Conservation (phyloP, 1,140 invertebrate genomes). For the Zelostemma sp. region DNA sequence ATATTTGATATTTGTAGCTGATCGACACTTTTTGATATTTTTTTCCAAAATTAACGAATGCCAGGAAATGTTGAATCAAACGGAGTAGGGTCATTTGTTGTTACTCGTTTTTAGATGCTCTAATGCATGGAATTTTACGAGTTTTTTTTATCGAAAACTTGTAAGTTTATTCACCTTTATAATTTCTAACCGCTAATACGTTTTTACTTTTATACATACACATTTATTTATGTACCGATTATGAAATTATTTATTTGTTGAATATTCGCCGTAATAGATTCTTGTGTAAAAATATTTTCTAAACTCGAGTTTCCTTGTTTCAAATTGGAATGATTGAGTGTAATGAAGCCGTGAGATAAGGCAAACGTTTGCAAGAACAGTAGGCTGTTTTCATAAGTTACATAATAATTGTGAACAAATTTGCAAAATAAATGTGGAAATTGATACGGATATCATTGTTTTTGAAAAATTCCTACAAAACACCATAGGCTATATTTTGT, state of each 20-base stretch:
- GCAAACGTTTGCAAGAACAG: background rate
- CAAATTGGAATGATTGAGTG: background rate
- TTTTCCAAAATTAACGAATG: no score
- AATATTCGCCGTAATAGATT: background rate
- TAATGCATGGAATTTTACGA: background rate
- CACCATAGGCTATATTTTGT: background rate
- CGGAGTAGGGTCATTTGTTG: no score
- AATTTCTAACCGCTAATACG: background rate
- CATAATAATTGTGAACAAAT: conserved; percentile 1
- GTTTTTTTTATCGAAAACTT: background rate
- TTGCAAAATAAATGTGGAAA: conserved; percentile 3
- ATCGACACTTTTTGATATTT: no score
- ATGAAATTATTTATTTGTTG: background rate
- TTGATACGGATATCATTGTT: background rate
- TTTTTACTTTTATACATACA: conserved; percentile 4
- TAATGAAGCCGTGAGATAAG: background rate
- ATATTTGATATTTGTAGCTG: background rate
- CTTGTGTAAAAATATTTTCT: background rate
- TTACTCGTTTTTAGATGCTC: background rate
- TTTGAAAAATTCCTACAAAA: no score
- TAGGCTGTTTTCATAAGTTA: background rate
- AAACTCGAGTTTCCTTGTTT: background rate
- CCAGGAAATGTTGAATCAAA: no score
- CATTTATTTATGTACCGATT: conserved; percentile 1
- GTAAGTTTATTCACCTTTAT: background rate